A percentile compares a stretch with the other conserved stretches of the same genome.
These are phyloP conservation scores for Zenarchopterus dispar DNA, from an alignment of 2,797 vertebrate genomes.

Conservation along the genomic window DNA sequence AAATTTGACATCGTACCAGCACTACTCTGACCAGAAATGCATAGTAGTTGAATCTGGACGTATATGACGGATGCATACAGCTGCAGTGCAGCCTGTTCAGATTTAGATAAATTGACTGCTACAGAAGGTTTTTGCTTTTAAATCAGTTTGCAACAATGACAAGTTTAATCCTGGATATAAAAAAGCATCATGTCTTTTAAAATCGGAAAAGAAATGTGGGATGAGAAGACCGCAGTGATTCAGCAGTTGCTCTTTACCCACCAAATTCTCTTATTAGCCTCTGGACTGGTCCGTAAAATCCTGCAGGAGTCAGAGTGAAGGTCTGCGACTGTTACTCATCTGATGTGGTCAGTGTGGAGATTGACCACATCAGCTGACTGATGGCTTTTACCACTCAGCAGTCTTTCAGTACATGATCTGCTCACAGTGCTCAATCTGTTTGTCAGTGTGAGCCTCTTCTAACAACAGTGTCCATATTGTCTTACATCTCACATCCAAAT, in stretches of 20 bases:
- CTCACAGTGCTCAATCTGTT: conserved; percentile 69
- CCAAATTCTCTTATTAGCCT: conserved; percentile 12
- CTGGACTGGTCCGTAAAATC: conserved; percentile 21
- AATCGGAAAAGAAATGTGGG: background rate
- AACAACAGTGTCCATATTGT: conserved; percentile 62
- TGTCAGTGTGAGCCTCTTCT: conserved; percentile 33
- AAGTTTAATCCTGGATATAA: background rate
- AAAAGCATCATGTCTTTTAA: background rate
- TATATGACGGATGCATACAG: too few relatives aligned
- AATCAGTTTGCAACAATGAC: too few relatives aligned
- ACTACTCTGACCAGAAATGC: too few relatives aligned
- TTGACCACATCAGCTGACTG: conserved; percentile 75
- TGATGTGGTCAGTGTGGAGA: too few relatives aligned
- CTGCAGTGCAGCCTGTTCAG: too few relatives aligned
- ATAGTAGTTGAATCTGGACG: too few relatives aligned
- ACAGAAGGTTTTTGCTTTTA: too few relatives aligned
- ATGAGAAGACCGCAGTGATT: conserved; percentile 7
- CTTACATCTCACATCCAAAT: conserved; percentile 18
- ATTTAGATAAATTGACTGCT: too few relatives aligned
- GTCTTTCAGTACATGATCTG: conserved; percentile 69
- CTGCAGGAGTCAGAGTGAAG: conserved; percentile 21
- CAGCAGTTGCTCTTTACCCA: conserved; percentile 10
- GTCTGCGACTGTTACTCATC: conserved; percentile 55
- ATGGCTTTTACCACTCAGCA: conserved; percentile 65
- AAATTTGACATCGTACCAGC: too few relatives aligned